A percentile compares a stretch with the other conserved stretches of the same genome.
phyloP scores from a whole-genome alignment of 2,113 vertebrate species.

The Harpagus bidentatus region DNA sequence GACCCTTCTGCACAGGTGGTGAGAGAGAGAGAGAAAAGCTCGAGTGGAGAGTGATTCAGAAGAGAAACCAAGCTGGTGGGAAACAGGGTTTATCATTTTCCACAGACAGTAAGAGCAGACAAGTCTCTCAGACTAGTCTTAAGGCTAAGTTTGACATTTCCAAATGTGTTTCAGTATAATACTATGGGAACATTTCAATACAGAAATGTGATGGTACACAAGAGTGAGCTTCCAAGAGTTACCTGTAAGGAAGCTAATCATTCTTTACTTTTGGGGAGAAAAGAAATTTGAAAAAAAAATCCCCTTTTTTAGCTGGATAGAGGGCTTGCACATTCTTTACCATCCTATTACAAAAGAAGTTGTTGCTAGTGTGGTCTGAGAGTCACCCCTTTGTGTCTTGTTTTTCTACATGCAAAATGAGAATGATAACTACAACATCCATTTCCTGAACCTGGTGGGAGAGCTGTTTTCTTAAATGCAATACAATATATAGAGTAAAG shows the following conservation, averaged over 20 bases:
- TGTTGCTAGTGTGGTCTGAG: background rate
- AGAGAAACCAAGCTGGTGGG: background rate
- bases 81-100: background rate
- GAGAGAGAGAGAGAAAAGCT: background rate
- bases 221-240: background rate
- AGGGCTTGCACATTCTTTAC: background rate
- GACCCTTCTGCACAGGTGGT: background rate
- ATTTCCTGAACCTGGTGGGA: background rate
- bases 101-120: background rate
- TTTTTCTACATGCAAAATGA: background rate
- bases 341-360: background rate
- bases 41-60: background rate
- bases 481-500: background rate
- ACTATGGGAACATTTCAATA: background rate
- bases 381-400: background rate
- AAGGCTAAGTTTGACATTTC: background rate
- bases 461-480: background rate
- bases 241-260: background rate
- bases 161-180: background rate
- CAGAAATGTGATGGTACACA: background rate
- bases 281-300: background rate
- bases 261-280: background rate
- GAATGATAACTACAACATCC: background rate
- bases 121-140: background rate
- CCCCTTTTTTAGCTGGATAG: background rate